These are phyloP conservation scores for Silurus lanzhouensis DNA, from an alignment of 2,797 vertebrate species.

Conservation along the genomic window DNA sequence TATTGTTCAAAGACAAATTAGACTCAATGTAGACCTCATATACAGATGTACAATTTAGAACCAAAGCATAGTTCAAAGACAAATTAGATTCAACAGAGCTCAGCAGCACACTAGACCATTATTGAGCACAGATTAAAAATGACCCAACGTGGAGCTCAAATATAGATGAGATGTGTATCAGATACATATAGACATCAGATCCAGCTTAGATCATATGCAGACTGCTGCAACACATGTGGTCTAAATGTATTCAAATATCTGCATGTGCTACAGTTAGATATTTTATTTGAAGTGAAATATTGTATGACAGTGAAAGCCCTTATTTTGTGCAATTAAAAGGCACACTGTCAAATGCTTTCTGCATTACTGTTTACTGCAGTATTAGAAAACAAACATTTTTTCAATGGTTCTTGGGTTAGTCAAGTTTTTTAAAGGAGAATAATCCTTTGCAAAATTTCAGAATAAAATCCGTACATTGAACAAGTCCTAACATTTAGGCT, in stretches of 20 bases:
- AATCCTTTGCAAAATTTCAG: not conserved
- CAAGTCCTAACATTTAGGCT: not conserved
- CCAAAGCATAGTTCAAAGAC: not conserved
- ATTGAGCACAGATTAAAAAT: not conserved
- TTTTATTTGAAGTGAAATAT: not conserved
- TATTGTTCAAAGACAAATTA: not conserved
- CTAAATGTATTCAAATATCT: not conserved
- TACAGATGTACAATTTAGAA: not conserved
- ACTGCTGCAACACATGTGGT: not conserved
- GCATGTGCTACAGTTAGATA: not conserved
- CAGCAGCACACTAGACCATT: not conserved
- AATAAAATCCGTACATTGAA: not conserved
- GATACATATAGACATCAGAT: not conserved
- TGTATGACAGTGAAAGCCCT: not conserved
- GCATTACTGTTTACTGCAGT: not conserved
- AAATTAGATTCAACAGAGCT: not conserved
- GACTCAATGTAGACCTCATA: not conserved
- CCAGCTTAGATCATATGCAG: not conserved
- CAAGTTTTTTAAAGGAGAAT: not conserved
- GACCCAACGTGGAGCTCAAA: not conserved
- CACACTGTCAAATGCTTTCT: not conserved
- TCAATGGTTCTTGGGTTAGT: not conserved
- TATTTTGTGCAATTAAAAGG: not conserved
- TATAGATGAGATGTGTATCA: not conserved
- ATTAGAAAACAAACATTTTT: not conserved